A percentile compares a stretch with the other conserved stretches of the same genome.
These are phyloP conservation scores for Malurus splendens DNA, from an alignment of 2,797 vertebrate species.

Conservation along the genomic window DNA sequence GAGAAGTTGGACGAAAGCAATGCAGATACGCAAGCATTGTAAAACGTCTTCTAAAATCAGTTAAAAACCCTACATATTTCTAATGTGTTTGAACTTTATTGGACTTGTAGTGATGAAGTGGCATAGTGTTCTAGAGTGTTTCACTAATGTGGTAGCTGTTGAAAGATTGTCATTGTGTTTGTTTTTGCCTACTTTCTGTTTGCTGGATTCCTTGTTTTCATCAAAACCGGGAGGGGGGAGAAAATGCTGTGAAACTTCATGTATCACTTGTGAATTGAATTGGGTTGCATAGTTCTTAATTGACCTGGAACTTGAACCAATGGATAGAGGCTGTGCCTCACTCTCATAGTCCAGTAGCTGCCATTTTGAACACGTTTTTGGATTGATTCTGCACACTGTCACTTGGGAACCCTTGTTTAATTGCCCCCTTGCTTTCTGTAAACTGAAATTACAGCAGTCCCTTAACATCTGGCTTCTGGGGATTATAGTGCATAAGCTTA, in stretches of 20 bases:
- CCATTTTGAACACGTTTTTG: not conserved
- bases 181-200: not conserved
- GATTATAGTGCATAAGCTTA: slow-evolving; percentile 42
- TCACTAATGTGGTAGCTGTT: not conserved
- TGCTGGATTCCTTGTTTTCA: not conserved
- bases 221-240: not conserved
- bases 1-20: not conserved
- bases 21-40: not conserved
- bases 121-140: not conserved
- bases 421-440: not conserved
- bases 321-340: not conserved
- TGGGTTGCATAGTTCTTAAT: not conserved
- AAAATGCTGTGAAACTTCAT: not conserved
- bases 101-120: not conserved
- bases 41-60: not conserved
- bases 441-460: not conserved
- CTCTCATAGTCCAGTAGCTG: not conserved
- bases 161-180: not conserved
- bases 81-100: not conserved
- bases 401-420: not conserved
- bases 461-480: slow-evolving; percentile 17
- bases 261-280: not conserved
- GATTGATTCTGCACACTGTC: not conserved
- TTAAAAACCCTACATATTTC: not conserved
- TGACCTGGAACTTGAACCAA: not conserved